Conservation (phyloP, 2,797 vertebrate species). For the Leontopithecus rosalia region DNA sequence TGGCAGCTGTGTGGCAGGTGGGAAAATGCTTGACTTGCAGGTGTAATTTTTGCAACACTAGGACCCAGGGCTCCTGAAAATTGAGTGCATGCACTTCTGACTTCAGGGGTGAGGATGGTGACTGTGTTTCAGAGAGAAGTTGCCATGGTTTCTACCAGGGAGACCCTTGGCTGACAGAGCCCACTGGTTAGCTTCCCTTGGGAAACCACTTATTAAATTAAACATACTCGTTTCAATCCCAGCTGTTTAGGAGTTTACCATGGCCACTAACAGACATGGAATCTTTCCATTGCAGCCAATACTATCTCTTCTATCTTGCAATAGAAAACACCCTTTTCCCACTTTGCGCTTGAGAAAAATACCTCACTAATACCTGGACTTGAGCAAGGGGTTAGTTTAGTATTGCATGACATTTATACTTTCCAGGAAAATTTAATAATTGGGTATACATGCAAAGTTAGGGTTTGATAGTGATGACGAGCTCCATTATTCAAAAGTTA, state of each 20-base stretch:
- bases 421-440: neutral
- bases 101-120: slow-evolving; percentile 63
- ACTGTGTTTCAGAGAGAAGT: slow-evolving; percentile 57
- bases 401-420: neutral
- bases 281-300: slow-evolving; percentile 24
- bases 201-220: slow-evolving; percentile 65
- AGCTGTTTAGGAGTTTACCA: slow-evolving; percentile 22
- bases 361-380: neutral
- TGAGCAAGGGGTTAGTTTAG: neutral
- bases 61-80: slow-evolving; percentile 66
- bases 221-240: slow-evolving; percentile 47
- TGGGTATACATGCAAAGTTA: neutral
- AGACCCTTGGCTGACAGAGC: neutral
- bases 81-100: slow-evolving; percentile 75
- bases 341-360: neutral
- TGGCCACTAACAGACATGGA: neutral
- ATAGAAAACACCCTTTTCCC: slow-evolving; percentile 14
- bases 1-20: slow-evolving; percentile 13
- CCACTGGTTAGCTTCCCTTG: slow-evolving; percentile 39
- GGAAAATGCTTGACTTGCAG: slow-evolving; percentile 60
- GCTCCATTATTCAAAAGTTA: slow-evolving; percentile 1
- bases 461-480: neutral
- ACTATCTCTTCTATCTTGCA: neutral
- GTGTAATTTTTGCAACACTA: slow-evolving; percentile 58
- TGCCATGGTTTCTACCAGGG: slow-evolving; percentile 46